These are phyloP conservation scores for Verasper variegatus DNA, from an alignment of 2,113 vertebrate species.

Conservation along the genomic window DNA sequence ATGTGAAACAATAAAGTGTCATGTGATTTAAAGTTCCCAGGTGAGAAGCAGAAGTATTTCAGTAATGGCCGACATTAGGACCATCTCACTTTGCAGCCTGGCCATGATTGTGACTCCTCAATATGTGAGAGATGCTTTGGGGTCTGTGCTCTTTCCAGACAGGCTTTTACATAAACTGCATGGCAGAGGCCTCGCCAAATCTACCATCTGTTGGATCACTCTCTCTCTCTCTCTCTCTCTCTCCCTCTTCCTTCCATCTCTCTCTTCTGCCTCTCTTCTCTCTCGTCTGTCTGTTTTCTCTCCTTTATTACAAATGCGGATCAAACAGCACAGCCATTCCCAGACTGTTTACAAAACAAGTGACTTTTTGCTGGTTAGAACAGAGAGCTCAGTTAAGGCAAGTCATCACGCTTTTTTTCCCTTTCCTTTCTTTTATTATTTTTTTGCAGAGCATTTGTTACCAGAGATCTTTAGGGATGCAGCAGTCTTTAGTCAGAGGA, in stretches of 20 bases:
- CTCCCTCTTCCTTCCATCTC: slow-evolving; percentile 29
- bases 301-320: slow-evolving; percentile 68
- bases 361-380: slow-evolving; percentile 63
- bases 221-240: slow-evolving; percentile 42
- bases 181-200: slow-evolving; percentile 77
- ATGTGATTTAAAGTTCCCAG: slow-evolving; percentile 3
- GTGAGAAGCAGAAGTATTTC: slow-evolving; percentile 35
- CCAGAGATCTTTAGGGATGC: slow-evolving; percentile 77
- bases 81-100: slow-evolving; percentile 62
- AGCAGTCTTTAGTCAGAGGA: slow-evolving; percentile 81
- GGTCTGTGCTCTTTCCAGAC: slow-evolving; percentile 76
- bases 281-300: slow-evolving; percentile 46
- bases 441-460: slow-evolving; percentile 73
- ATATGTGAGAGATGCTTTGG: slow-evolving; percentile 73
- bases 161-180: slow-evolving; percentile 78
- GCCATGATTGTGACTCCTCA: slow-evolving; percentile 69
- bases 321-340: slow-evolving; percentile 52
- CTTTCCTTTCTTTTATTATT: slow-evolving; percentile 6
- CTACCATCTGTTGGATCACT: slow-evolving; percentile 80
- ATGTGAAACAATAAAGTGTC: slow-evolving; percentile 1
- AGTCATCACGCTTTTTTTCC: slow-evolving; percentile 44
- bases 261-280: slow-evolving; percentile 42
- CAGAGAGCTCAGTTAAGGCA: slow-evolving; percentile 65
- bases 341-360: slow-evolving; percentile 68
- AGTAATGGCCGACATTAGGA: slow-evolving; percentile 56